Evolutionary conservation across 2,888 invertebrate species (phyloP), one percentile per base, ranked within the genome.

Genomic region (Xylota segnis): DNA sequence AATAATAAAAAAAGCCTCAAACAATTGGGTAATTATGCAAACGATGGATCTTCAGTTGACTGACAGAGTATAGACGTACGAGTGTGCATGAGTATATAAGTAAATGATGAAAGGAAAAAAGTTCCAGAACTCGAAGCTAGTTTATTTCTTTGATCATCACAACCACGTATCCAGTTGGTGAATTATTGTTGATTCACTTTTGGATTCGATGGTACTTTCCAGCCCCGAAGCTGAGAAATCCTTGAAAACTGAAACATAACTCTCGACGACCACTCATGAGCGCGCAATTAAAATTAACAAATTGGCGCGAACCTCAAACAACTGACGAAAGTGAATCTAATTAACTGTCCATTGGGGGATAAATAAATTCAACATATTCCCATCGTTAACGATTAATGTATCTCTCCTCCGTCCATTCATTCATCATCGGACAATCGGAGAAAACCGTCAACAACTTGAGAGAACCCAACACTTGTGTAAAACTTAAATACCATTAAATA

Each of bases 261-360:
- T 16, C 23, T 50, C 50, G 14, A 61, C 40, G 23, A 43, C 23
- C 43, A 27, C 40, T 61, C 12, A 47, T 9, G 43, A 56, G 10
- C 9, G n/a, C 9, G 6, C 34, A 75, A 54, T 32, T 45, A 65
- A n/a, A 65, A 65, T 47, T 58, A 45, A 45, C 61, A 54, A 63
- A 54, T 54, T 71, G 18, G 58, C 71, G 47, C 34, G 47, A 45
- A 59, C 14, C 68, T 29, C 54, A 68, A 68, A 81, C 50, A 50
- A 59, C 58, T 58, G 23, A 65, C 77, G 78, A 78, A 78, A 74
- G 68, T 74, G 72, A 72, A 66, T 68, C 78, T 54, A 45, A 61
- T 77, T 66, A 54, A 75, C 14, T n/a, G 23, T 47, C 45, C 56
- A 58, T 40, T 58, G n/a, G 58, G n/a, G 23, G 32, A 16, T 45